Base-by-base conservation (phyloP, 2,888 invertebrate species). In the Dasypolia templi region DNA sequence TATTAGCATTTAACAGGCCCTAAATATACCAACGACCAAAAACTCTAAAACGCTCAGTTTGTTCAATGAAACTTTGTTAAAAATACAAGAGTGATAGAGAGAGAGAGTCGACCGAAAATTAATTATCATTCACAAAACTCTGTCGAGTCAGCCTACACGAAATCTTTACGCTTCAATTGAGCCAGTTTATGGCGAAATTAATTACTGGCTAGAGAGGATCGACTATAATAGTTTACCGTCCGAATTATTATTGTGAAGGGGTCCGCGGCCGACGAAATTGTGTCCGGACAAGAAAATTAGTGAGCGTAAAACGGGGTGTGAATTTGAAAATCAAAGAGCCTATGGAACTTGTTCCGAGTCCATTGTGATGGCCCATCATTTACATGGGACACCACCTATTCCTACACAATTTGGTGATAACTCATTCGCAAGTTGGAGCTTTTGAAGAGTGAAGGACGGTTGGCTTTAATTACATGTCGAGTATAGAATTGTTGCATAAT, bases 261-360 rank as follows among this genome's bases (percentile, higher is more conserved):
- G 85, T 84, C 86, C 83, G 84, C 82, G 79, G 87, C 89, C 91
- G 90, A 86, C 93, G 91, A 94, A 95, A 95, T 95, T 95, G 95
- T 96, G 95, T 95, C 95, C 95, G 95, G 95, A 95, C 95, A 96
- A 96, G 96, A 96, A 96, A 96, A 96, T 96, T 96, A 96, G 94
- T 95, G 94, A 95, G 96, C 96, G 95, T 95, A 94, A 96, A 95
- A 94, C 95, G 91, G 96, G 95, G 95, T 95, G 96, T 93, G 95
- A 95, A 95, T 95, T 95, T 94, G 93, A 92, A 92, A 95, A 95
- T 94, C 95, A 95, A 95, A 95, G 95, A 95, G 95, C 91, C 89
- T 90, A 89, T 89, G 88, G 91, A 93, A 95, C 92, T 95, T 93
- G 92, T 94, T 92, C 91, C 82, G 88, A 89, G 92, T 91, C 92